Evolutionary conservation across 2,888 invertebrate species (phyloP).

Genomic region (Chrysina gloriosa): DNA sequence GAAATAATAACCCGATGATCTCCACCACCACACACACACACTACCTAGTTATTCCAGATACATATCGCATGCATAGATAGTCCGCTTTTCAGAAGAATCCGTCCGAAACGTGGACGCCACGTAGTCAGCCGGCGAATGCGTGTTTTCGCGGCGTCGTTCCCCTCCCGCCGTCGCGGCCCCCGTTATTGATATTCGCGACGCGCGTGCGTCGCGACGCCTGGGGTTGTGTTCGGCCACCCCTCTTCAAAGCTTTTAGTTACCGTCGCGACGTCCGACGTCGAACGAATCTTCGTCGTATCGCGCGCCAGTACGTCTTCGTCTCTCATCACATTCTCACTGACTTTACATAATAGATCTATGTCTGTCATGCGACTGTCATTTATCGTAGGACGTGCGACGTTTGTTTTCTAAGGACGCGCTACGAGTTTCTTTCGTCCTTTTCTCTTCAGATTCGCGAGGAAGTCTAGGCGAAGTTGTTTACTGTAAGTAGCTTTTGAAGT

Average conservation of each 20-base stretch:
- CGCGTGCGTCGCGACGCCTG: slow-evolving; percentile 39
- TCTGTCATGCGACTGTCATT: slow-evolving; percentile 11
- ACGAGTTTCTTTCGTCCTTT: slow-evolving; percentile 3
- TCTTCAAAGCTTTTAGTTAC: slow-evolving; percentile 28
- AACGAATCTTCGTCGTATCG: slow-evolving; percentile 15
- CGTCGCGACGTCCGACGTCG: slow-evolving; percentile 38
- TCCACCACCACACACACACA: no score
- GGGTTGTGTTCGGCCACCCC: slow-evolving; percentile 40
- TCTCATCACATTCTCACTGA: slow-evolving; percentile 18
- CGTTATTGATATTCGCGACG: slow-evolving; percentile 41
- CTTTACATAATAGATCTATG: slow-evolving; percentile 10
- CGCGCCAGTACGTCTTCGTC: slow-evolving; percentile 16
- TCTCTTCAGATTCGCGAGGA: neutral
- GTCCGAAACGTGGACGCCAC: slow-evolving; percentile 28
- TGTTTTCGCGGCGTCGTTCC: slow-evolving; percentile 22
- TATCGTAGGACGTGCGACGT: slow-evolving; percentile 1
- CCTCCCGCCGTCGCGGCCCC: slow-evolving; percentile 40
- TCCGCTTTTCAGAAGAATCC: no score
- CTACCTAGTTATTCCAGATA: no score
- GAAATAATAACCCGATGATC: no score
- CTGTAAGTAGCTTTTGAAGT: slow-evolving; percentile 19
- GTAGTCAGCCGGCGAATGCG: slow-evolving; percentile 29
- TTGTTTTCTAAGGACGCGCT: neutral
- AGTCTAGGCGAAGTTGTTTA: slow-evolving; percentile 14
- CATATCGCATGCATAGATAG: no score